Base-by-base conservation (phyloP, 1,140 invertebrate species). In the Diachasma alloeum region DNA sequence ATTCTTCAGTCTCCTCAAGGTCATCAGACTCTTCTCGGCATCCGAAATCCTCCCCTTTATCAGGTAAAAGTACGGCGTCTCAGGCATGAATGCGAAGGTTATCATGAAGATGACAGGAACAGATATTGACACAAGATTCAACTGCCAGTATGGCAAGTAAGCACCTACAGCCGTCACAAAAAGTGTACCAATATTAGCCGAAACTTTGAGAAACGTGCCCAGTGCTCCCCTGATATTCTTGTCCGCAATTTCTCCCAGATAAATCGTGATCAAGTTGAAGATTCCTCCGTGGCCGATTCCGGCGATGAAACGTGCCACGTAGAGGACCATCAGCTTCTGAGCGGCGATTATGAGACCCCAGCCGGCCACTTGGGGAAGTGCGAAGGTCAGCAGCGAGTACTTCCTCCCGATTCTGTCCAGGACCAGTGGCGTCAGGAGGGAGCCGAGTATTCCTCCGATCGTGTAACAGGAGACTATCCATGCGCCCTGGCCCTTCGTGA, bases 11-110 rank as follows among this genome's bases (percentile, higher is more conserved):
- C 93, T 91, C 56, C 93, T 86, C 0, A 94, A 88, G 77, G 88
- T 90, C 79, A 91, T 89, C 48, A 96, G 82, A 6, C 91, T 91
- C 66, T 88, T 83, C 19, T 90, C 88, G 0, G 94, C 94, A 75
- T 92, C 90, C 10, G 92, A 89, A 17, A 90, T 87, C 24, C 90
- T 84, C 15, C 91, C 90, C 19, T 90, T 90, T 73, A 92, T 92
- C 0, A 94, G 85, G 83, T 92, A 95, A 80, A 92, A 95, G 80
- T 95, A 93, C 0, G 95, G 95, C 10, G 94, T 94, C 87, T 96
- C 95, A 0, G 95, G 94, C 88, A 95, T 92, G 75, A 92, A 93
- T 48, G 90, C 89, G 85, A 94, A 93, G 0, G 91, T 91, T 1
- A 93, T 78, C 4, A 93, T 87, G 78, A 93, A 92, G 0, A 93